Base-by-base conservation (phyloP, 1,140 invertebrate species). In the Trachymyrmex cornetzi region DNA sequence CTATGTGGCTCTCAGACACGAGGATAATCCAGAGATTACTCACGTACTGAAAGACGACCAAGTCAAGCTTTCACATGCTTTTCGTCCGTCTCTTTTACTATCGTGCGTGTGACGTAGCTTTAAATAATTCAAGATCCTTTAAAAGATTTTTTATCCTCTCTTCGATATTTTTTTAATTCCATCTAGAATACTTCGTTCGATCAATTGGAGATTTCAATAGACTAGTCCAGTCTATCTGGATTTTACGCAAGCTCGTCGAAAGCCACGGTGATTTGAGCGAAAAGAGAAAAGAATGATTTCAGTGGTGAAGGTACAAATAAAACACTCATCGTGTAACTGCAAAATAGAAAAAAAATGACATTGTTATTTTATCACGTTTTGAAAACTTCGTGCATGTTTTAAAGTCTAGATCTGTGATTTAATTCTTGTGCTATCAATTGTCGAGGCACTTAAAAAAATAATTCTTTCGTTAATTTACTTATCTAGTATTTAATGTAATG, bases 11-110 rank as follows among this genome's bases (percentile, higher is more conserved):
- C 66, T 79, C 77, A 64, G 66, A 69, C 75, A 74, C 64, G 66
- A 16, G 87, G 69, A 75, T 87, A 87, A 88, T 87, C 77, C 22
- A 27, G 7, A 48, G 59, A 61, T 82, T 75, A 69, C 9, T 53
- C 64, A 44, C 72, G 86, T 81, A 75, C 44, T 53, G 74, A 59
- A 66, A 87, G 66, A 14, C 72, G 55, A 48, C 38, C 55, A 38
- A 69, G 53, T 48, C 44, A 50, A 69, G 48, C 22, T 80, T 71
- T 38, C 50, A 12, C 27, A 2, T 55, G 66, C 22, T 34, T 82
- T 82, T 44, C 34, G 19, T 11, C 16, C 34, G 19, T n/a, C 7
- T 38, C 11, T 34, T 50, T 61, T 50, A 82, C 24, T 27, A 44
- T 44, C 38, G 16, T 14, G 19, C 14, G 9, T 59, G 30, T 55